Base-by-base conservation (phyloP, 92 coral and sea anemone species). In the Heteractis magnifica region DNA sequence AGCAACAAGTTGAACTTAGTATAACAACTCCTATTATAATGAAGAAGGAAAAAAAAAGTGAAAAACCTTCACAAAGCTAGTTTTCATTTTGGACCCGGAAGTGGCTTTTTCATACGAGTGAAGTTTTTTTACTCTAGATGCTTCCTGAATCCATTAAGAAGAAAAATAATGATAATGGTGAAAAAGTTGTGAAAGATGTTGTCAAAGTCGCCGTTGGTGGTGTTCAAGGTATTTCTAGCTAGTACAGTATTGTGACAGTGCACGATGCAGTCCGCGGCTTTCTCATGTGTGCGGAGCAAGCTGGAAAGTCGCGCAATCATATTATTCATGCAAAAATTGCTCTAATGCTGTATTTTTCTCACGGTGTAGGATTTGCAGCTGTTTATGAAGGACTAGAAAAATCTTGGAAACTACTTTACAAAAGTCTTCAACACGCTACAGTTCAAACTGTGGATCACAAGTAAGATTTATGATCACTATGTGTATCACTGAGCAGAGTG, bases 401-500 rank as follows among this genome's bases (percentile, higher is more conserved):
- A 82, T 94, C 99, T 1, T 96, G 98, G 99, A 94, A 89, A 77
- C 65, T 96, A 18, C 81, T 96, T 77, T 96, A 94, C 91, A 94
- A 88, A 81, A 96, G 93, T 81, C 95, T 96, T 13, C 98, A 94
- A 62, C 89, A 88, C 52, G 95, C 98, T 51, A 96, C 99, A 0
- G 99, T 96, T 10, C 78, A 91, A 44, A 96, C 99, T 23, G 91
- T 96, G n/a, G 99, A 96, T 87, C 96, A 96, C 90, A 96, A 96
- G 99, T 96, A 82, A 84, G 97, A 11, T n/a, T 10, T 52, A 52
- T 11, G 11, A 20, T 86, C 0, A 19, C 11, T 20, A 49, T 15
- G 4, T 8, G 21, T 0, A 48, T 56, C 19, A 26, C 34, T 26
- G 44, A 34, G 44, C 44, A 34, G 44, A 34, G 34, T 26, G 34